phyloP scores from a whole-genome alignment of 2,113 vertebrate genomes.

The Casuarius casuarius region DNA sequence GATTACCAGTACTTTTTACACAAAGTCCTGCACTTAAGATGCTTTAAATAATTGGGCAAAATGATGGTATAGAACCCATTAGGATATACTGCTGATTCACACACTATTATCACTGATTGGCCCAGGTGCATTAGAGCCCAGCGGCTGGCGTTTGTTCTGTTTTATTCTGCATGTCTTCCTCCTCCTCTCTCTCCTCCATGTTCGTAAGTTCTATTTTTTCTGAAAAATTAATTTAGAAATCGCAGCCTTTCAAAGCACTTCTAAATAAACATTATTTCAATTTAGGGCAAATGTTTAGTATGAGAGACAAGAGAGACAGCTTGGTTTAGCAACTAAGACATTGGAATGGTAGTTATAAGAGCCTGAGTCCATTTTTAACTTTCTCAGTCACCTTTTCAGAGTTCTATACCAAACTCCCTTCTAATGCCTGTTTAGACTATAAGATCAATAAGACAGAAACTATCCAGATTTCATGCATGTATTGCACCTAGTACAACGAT shows the following conservation, averaged over 20 bases:
- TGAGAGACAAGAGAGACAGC: background rate
- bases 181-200: background rate
- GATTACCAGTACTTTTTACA: background rate
- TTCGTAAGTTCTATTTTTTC: background rate
- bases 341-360: background rate
- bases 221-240: background rate
- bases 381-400: background rate
- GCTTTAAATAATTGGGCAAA: slow-evolving; percentile 1
- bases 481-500: background rate
- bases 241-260: background rate
- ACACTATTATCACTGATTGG: background rate
- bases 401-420: background rate
- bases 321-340: background rate
- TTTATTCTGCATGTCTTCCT: background rate
- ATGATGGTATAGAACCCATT: background rate
- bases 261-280: background rate
- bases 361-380: background rate
- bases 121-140: background rate
- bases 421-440: background rate
- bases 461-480: background rate
- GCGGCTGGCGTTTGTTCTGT: background rate
- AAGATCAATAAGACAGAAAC: background rate
- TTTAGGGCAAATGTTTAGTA: background rate
- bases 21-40: background rate
- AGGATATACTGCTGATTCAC: background rate